These are phyloP conservation scores for Chelidonichthys spinosus DNA, from an alignment of 2,797 vertebrate species.

Conservation along the genomic window DNA sequence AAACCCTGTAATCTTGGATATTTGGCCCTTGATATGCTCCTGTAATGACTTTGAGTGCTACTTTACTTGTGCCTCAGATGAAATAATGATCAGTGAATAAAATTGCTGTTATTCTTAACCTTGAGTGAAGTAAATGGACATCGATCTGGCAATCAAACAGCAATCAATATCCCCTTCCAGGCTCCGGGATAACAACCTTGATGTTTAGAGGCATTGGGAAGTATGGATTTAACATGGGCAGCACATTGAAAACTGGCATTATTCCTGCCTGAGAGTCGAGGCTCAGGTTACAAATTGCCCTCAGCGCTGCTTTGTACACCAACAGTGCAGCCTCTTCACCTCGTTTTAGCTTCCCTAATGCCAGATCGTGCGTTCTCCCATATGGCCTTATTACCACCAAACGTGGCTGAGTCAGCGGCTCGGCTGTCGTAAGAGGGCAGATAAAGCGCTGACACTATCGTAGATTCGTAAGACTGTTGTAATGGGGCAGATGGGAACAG, in stretches of 20 bases:
- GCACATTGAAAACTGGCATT: conserved; percentile 11
- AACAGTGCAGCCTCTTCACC: background rate
- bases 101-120: background rate
- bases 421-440: too few species aligned
- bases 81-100: conserved; percentile 15
- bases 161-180: conserved; percentile 9
- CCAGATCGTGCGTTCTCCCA: background rate
- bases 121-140: conserved; percentile 17
- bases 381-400: background rate
- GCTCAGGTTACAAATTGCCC: conserved; percentile 31
- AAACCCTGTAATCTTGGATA: background rate
- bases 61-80: conserved; percentile 5
- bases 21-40: background rate
- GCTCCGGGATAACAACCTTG: background rate
- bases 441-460: background rate
- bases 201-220: conserved; percentile 8
- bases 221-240: conserved; percentile 23
- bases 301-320: background rate
- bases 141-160: background rate
- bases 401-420: background rate
- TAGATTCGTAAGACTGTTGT: background rate
- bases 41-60: background rate
- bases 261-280: conserved; percentile 18
- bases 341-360: background rate
- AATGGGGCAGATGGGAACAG: conserved; percentile 15